Base-by-base conservation (phyloP, 2,888 invertebrate species). In the Ophion costatus region DNA sequence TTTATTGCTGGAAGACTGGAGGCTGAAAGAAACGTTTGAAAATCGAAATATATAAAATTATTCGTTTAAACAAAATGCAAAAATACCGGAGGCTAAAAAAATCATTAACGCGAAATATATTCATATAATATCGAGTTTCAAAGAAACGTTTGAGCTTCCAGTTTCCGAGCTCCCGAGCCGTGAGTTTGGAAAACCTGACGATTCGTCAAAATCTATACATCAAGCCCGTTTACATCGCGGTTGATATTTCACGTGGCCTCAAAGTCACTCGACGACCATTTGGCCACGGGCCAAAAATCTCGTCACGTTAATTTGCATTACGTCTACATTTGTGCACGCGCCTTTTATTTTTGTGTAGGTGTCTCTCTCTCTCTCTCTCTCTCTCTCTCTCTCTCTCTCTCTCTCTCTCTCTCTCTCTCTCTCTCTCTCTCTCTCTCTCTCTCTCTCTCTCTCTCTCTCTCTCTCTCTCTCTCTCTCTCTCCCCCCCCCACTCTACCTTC, bases 281-380 rank as follows among this genome's bases (percentile, higher is more conserved):
- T 42, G 84, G 78, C 69, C 4, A 29, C 0, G 11, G 14, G 78
- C 84, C 84, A 77, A 82, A 81, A 70, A 78, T 84, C 59, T 24
- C 78, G 77, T 70, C 59, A 38, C 78, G 77, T 70, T 57, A 51
- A 81, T 75, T 81, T 64, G 78, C 70, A 70, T 81, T 70, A 59
- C 74, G 84, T 77, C 38, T 70, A 59, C 63, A 11, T 9, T 61
- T 38, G 59, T 51, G 51, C 76, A 69, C 77, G 80, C 29, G 69
- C 38, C 56, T 78, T 59, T 69, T 69, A 45, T 77, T 77, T 78
- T 45, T 45, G 69, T 29, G 69, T 29, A 20, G 74, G 22, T 51
- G 20, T 70, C n/a, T 56, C 29, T 29, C 45, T 57, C 33, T 67
- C 56, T 51, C 64, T 33, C 76, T 56, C 66, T 22, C 29, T 6